These are phyloP conservation scores for Ctenoplectra terminalis DNA, from an alignment of 1,140 invertebrate genomes.

Conservation along the genomic window DNA sequence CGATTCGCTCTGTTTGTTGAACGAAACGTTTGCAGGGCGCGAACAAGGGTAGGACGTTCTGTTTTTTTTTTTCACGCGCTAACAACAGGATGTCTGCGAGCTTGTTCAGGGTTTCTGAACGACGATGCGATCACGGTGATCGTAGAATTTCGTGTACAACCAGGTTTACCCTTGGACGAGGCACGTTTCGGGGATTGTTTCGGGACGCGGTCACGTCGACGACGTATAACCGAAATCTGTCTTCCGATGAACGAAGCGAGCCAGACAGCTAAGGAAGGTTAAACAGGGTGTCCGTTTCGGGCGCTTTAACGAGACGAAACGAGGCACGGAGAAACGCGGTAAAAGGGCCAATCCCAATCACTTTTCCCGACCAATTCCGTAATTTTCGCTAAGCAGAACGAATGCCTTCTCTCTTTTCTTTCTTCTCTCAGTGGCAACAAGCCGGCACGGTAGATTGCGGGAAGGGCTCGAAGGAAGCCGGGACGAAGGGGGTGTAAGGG, in stretches of 20 bases:
- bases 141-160: background rate
- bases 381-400: conserved; percentile 79
- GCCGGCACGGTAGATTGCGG: conserved; percentile 62
- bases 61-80: background rate
- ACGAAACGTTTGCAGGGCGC: conserved; percentile 38
- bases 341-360: conserved; percentile 78
- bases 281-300: conserved; percentile 69
- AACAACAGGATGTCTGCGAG: background rate
- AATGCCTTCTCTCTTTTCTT: conserved; percentile 69
- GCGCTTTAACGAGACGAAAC: conserved; percentile 73
- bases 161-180: too few relatives aligned
- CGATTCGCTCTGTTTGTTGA: conserved; percentile 49
- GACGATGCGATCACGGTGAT: background rate
- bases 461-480: background rate
- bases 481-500: background rate
- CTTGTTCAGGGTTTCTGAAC: background rate
- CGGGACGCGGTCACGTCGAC: background rate
- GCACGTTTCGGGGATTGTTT: background rate
- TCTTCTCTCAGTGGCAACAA: background rate
- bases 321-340: conserved; percentile 66
- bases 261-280: conserved; percentile 20
- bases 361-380: conserved; percentile 76
- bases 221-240: conserved; percentile 25
- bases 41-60: conserved; percentile 30
- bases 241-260: conserved; percentile 14